Evolutionary conservation across 2,113 vertebrate genomes (phyloP).

Genomic region (Aspidoscelis tigris): DNA sequence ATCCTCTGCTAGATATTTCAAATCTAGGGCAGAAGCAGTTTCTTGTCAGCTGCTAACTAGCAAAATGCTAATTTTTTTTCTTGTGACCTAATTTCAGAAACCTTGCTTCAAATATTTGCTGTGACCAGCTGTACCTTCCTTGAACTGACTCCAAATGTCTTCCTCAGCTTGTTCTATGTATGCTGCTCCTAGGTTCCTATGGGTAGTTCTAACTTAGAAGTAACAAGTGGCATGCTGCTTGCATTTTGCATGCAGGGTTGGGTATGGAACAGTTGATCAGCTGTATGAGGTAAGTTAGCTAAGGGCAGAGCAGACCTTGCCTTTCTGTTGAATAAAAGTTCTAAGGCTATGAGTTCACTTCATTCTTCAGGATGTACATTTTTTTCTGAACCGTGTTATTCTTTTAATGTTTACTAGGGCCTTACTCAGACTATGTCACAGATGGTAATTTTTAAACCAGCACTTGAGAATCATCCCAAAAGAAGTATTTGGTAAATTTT

Average conservation of each 20-base stretch:
- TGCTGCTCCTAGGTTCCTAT: background rate
- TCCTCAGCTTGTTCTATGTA: background rate
- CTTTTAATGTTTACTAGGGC: background rate
- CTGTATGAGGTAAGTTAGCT: background rate
- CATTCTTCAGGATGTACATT: background rate
- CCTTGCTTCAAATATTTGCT: slow-evolving; percentile 6
- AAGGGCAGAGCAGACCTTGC: background rate
- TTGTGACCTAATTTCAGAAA: background rate
- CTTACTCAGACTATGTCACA: accelerated
- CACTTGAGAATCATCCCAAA: background rate
- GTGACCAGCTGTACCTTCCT: background rate
- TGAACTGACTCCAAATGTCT: background rate
- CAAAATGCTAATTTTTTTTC: slow-evolving; percentile 19
- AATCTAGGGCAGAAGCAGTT: slow-evolving; percentile 28
- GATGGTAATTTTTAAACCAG: background rate
- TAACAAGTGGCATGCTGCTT: background rate
- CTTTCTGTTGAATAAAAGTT: background rate
- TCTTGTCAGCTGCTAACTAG: background rate
- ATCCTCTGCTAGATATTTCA: background rate
- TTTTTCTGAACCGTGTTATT: background rate
- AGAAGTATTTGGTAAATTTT: background rate
- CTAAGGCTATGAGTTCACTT: background rate
- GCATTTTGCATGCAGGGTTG: background rate
- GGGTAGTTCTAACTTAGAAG: background rate
- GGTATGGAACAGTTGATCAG: background rate